These are phyloP conservation scores for Tenebrosternarchus preto DNA, from an alignment of 2,113 vertebrate genomes.

Conservation along the genomic window DNA sequence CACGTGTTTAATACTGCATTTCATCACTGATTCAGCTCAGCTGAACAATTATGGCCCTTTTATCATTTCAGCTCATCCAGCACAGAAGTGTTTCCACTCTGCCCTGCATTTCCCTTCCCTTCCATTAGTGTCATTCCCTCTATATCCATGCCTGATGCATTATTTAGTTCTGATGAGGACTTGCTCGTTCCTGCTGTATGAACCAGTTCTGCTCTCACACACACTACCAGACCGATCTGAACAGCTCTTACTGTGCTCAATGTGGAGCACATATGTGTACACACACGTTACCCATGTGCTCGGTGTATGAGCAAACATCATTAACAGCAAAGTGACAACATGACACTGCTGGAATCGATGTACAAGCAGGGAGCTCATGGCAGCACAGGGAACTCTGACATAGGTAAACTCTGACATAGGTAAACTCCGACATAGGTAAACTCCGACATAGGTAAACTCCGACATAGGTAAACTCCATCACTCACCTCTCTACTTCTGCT, in stretches of 20 bases:
- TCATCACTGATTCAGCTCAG: slow-evolving; percentile 3
- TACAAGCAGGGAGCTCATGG: too few relatives aligned
- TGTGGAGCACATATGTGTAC: background rate
- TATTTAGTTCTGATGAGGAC: background rate
- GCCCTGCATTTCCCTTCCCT: slow-evolving; percentile 38
- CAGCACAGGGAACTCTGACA: too few relatives aligned
- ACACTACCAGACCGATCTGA: background rate
- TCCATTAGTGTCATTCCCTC: slow-evolving; percentile 16
- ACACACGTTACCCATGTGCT: too few relatives aligned
- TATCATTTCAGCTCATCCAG: background rate
- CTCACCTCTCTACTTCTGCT: slow-evolving; percentile 95
- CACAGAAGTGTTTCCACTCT: slow-evolving; percentile 26
- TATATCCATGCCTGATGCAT: background rate
- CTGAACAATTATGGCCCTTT: background rate
- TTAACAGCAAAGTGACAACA: too few relatives aligned
- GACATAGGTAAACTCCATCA: too few relatives aligned
- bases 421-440: too few relatives aligned
- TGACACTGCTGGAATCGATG: too few relatives aligned
- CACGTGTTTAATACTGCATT: background rate
- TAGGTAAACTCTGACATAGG: too few relatives aligned
- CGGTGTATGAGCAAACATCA: background rate
- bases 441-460: too few relatives aligned
- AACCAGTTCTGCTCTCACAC: background rate
- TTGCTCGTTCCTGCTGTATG: too few relatives aligned
- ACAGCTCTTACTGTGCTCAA: background rate